Evolutionary conservation across 1,140 invertebrate species (phyloP).

Genomic region (Magallana gigas): DNA sequence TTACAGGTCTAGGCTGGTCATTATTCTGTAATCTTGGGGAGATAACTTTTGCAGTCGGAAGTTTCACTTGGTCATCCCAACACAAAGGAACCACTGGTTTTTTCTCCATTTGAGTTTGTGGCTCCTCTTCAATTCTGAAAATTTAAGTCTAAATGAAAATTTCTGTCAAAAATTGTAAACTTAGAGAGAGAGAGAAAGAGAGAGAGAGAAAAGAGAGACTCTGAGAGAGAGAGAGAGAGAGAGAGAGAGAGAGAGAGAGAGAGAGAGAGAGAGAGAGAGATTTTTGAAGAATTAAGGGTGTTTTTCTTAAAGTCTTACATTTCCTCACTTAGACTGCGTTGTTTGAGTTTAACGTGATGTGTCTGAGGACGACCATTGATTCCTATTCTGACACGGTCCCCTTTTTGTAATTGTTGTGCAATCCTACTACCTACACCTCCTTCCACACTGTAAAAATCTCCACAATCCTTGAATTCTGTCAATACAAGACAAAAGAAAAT

Average conservation of each 20-base stretch:
- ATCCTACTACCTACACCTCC: constrained; percentile 72
- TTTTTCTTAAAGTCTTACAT: not conserved
- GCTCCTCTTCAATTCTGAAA: constrained; percentile 34
- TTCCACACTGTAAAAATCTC: constrained; percentile 75
- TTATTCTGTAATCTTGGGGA: constrained; percentile 54
- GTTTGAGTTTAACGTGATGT: constrained; percentile 67
- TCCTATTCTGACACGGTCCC: constrained; percentile 73
- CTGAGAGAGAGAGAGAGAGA: not conserved
- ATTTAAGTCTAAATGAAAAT: not conserved
- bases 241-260: not conserved
- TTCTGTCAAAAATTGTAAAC: not conserved
- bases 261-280: not conserved
- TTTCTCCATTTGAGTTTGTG: constrained; percentile 14
- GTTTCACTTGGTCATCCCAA: constrained; percentile 67
- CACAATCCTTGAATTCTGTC: constrained; percentile 64
- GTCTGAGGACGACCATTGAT: constrained; percentile 72
- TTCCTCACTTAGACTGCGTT: constrained; percentile 22
- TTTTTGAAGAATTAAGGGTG: too few species aligned
- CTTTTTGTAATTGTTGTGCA: constrained; percentile 72
- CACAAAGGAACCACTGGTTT: constrained; percentile 59
- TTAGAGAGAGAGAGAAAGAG: not conserved
- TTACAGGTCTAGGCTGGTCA: constrained; percentile 53
- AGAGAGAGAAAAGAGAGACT: not conserved
- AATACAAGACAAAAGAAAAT: not conserved
- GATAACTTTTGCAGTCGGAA: constrained; percentile 62